Evolutionary conservation across 37 sponge, comb jelly and placozoan species (phyloP).

Genomic region (Crambe crambe): DNA sequence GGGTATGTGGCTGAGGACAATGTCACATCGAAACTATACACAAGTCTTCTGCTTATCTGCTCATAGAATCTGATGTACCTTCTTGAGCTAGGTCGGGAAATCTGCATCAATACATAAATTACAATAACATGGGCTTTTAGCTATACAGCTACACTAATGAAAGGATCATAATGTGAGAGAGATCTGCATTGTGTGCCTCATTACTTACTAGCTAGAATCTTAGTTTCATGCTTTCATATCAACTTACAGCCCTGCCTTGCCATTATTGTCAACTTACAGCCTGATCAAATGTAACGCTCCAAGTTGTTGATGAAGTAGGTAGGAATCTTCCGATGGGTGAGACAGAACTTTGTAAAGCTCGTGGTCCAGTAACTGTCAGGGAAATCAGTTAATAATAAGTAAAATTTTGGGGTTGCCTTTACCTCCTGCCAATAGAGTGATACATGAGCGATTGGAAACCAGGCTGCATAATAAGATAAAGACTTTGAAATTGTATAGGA

Average conservation of each 20-base stretch:
- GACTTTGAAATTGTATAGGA: too few species aligned
- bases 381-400: too few species aligned
- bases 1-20: neutral
- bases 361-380: conserved; percentile 3
- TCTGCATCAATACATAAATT: neutral
- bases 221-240: too few species aligned
- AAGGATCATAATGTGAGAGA: too few species aligned
- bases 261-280: conserved; percentile 1
- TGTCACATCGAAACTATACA: neutral
- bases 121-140: too few species aligned
- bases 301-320: conserved; percentile 14
- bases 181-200: too few species aligned
- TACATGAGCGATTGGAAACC: conserved; percentile 1
- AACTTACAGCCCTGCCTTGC: neutral
- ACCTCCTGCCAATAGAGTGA: conserved; percentile 33
- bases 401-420: too few species aligned
- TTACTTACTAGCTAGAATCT: too few species aligned
- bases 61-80: conserved; percentile 6
- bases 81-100: neutral
- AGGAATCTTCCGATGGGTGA: neutral
- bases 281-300: conserved; percentile 3
- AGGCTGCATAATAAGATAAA: too few species aligned
- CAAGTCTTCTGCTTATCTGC: neutral
- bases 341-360: neutral
- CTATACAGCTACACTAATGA: too few species aligned